Conservation (phyloP, 2,113 vertebrate species). For the Channa argus region DNA sequence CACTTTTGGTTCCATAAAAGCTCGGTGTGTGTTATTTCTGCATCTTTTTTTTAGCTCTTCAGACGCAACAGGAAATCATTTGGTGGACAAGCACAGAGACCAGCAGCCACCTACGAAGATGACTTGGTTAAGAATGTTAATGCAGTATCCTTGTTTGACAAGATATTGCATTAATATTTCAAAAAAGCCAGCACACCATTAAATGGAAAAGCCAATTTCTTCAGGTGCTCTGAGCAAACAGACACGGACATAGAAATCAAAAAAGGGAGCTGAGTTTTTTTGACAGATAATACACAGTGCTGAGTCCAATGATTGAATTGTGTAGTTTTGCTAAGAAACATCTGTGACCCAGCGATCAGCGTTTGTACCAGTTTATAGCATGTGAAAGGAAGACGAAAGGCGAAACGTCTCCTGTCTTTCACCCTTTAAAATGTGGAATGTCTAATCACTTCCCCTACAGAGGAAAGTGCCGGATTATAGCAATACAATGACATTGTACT, state of each 20-base stretch:
- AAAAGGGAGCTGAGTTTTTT: slow-evolving; percentile 10
- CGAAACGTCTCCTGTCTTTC: too few species aligned
- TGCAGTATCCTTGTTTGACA: slow-evolving; percentile 68
- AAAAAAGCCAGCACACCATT: slow-evolving; percentile 40
- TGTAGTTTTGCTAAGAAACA: slow-evolving; percentile 2
- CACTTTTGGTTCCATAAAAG: too few species aligned
- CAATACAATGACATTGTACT: slow-evolving; percentile 6
- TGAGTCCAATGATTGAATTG: slow-evolving; percentile 7
- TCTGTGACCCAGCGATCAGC: neutral
- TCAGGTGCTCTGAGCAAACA: slow-evolving; percentile 41
- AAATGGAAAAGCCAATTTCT: slow-evolving; percentile 50
- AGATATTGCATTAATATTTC: slow-evolving; percentile 64
- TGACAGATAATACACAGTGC: slow-evolving; percentile 15
- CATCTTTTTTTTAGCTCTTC: neutral
- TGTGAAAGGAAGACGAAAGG: neutral
- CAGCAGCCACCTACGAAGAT: neutral
- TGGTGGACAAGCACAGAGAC: neutral
- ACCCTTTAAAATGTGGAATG: too few species aligned
- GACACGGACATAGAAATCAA: slow-evolving; percentile 16
- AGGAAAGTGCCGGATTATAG: too few species aligned
- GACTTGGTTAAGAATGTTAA: slow-evolving; percentile 52
- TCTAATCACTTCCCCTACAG: neutral
- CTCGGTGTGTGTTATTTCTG: too few species aligned
- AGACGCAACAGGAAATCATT: neutral
- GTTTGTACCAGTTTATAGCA: neutral